Conservation (phyloP, 2,888 invertebrate genomes). For the Caenorhabditis sp. region DNA sequence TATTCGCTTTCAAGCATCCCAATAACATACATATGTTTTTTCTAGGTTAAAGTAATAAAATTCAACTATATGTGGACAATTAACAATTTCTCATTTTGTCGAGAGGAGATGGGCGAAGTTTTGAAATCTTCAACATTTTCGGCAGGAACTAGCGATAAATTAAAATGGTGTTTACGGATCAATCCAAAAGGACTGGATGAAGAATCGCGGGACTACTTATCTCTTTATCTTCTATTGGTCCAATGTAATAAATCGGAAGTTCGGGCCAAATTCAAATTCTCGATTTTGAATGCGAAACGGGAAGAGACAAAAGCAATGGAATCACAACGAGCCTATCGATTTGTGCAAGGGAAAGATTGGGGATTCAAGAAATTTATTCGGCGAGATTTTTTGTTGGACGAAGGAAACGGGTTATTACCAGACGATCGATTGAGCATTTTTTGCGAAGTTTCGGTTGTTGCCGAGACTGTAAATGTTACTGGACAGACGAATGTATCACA, state of each 20-base stretch:
- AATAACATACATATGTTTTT: neutral
- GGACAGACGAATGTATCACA: conserved; percentile 79
- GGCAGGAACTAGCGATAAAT: conserved; percentile 98
- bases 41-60: conserved; percentile 98
- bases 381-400: conserved; percentile 96
- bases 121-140: conserved; percentile 99
- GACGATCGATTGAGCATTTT: conserved; percentile 95
- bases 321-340: conserved; percentile 92
- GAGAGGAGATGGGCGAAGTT: conserved; percentile 99
- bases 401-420: conserved; percentile 95
- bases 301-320: conserved; percentile 99
- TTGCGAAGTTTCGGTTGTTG: conserved; percentile 95
- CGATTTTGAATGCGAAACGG: conserved; percentile 98
- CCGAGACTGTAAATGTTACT: conserved; percentile 98
- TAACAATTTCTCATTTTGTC: conserved; percentile 99
- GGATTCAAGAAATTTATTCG: conserved; percentile 99
- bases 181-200: conserved; percentile 96
- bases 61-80: conserved; percentile 99
- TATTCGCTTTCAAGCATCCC: conserved; percentile 13
- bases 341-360: conserved; percentile 99
- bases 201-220: conserved; percentile 99
- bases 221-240: conserved; percentile 95
- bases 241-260: conserved; percentile 99
- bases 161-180: conserved; percentile 99
- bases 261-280: conserved; percentile 99